Percentiles rank a stretch among this genome's conserved stretches.
phyloP scores from a whole-genome alignment of 2,888 invertebrate species.

The Diarsia rubi region DNA sequence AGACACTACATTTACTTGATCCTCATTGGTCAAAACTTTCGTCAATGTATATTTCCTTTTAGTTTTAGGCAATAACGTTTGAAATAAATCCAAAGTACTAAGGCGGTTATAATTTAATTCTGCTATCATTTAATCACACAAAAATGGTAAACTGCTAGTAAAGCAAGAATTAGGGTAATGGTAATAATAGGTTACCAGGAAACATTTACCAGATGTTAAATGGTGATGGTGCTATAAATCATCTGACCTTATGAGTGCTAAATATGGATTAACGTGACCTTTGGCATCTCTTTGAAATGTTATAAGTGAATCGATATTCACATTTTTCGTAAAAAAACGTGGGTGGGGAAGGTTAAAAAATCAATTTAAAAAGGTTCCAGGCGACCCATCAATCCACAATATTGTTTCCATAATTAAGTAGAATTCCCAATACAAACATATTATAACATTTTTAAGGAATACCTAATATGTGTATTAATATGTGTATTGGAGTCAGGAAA shows the following conservation, averaged over 20 bases:
- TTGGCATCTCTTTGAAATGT: constrained; percentile 22
- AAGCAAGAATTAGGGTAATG: constrained; percentile 21
- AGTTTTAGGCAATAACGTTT: neutral
- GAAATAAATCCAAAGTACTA: neutral
- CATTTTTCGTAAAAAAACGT: constrained; percentile 34
- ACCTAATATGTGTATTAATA: neutral
- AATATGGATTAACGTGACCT: constrained; percentile 38
- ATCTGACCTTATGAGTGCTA: constrained; percentile 40
- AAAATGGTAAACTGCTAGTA: constrained; percentile 11
- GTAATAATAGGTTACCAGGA: constrained; percentile 23
- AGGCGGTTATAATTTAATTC: neutral
- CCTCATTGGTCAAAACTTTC: neutral
- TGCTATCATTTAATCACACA: constrained; percentile 20
- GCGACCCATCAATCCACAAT: constrained; percentile 46
- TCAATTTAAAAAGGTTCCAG: constrained; percentile 62
- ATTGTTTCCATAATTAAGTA: constrained; percentile 68
- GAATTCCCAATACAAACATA: constrained; percentile 42
- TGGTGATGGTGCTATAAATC: constrained; percentile 33
- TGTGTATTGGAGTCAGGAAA: neutral
- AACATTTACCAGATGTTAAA: constrained; percentile 37
- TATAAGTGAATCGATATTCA: constrained; percentile 53
- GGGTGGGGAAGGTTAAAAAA: constrained; percentile 56
- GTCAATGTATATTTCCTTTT: neutral
- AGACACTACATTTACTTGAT: too few species aligned
- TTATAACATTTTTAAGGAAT: constrained; percentile 24